A percentile compares a stretch with the other conserved stretches of the same genome.
Conservation (phyloP, 2,797 vertebrate genomes). For the Crypturellus tataupa region DNA sequence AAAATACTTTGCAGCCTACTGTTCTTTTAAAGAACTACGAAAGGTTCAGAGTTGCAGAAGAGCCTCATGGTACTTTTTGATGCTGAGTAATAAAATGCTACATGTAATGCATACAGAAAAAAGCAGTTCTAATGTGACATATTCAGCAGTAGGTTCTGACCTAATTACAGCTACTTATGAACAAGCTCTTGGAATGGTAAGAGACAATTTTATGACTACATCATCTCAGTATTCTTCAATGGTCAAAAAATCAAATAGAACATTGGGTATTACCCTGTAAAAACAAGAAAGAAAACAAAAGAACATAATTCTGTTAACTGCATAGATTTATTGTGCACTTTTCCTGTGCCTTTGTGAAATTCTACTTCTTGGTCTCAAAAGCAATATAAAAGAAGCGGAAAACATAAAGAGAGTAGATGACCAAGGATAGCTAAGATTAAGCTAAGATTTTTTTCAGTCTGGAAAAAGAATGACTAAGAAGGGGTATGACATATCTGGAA, state of each 20-base stretch:
- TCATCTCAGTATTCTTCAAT: neutral
- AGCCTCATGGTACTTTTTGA: neutral
- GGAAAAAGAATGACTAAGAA: neutral
- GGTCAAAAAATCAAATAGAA: neutral
- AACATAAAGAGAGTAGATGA: neutral
- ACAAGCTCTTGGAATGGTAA: neutral
- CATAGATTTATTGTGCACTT: neutral
- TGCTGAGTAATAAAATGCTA: neutral
- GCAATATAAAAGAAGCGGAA: neutral
- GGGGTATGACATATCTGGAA: neutral
- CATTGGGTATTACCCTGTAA: neutral
- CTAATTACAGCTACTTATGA: neutral
- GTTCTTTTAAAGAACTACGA: neutral
- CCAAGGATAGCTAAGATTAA: neutral
- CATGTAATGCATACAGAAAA: neutral
- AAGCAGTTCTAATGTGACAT: neutral
- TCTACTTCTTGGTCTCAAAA: conserved; percentile 8
- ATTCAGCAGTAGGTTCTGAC: neutral
- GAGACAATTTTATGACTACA: neutral
- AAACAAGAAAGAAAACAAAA: neutral
- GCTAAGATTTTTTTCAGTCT: neutral
- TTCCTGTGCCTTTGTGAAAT: neutral
- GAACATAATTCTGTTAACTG: rapidly evolving
- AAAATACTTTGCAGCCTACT: neutral
- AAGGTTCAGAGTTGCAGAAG: neutral